Base-by-base conservation (phyloP, 1,140 invertebrate genomes). In the Ruditapes philippinarum region DNA sequence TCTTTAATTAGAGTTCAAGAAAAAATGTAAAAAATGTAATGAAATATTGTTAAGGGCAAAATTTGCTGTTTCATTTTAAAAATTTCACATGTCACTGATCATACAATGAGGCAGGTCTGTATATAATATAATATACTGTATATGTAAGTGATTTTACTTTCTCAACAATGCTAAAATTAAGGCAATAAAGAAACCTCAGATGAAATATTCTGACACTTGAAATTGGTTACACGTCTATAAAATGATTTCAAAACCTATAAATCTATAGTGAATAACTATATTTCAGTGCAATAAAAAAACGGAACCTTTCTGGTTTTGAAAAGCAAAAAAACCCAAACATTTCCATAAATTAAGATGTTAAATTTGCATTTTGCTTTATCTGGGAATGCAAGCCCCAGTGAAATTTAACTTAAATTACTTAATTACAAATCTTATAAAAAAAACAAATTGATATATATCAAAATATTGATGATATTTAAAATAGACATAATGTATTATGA, bases 41-140 rank as follows among this genome's bases (percentile, higher is more conserved):
- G n/a, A n/a, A n/a, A 19, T 65, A 3, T 22, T 14, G 51, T 22
- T 22, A 54, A 19, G 14, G 12, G 4, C 3, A 54, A 54, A 22
- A 54, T n/a, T n/a, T 65, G 60, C 60, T 65, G 25, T 33, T 19
- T 65, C 60, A 65, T 36, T 65, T 65, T 31, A 65, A n/a, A n/a
- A 65, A 65, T 65, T 65, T 65, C 3, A 65, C 60, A 65, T 31
- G 28, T 65, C 60, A 65, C 5, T 65, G 60, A 28, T 65, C 60
- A 65, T 36, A 65, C 2, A 60, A 28, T 31, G 5, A 31, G 12
- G 11, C 12, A 65, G 25, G 28, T 9, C 31, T 36, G 28, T 36
- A 36, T 7, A 28, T 3, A 33, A 33, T 9, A 65, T 19, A 65
- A 65, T 31, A 19, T 19, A n/a, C n/a, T n/a, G n/a, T n/a, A n/a